These are phyloP conservation scores for Bombus soroeensis DNA, from an alignment of 1,140 invertebrate genomes.

Conservation along the genomic window DNA sequence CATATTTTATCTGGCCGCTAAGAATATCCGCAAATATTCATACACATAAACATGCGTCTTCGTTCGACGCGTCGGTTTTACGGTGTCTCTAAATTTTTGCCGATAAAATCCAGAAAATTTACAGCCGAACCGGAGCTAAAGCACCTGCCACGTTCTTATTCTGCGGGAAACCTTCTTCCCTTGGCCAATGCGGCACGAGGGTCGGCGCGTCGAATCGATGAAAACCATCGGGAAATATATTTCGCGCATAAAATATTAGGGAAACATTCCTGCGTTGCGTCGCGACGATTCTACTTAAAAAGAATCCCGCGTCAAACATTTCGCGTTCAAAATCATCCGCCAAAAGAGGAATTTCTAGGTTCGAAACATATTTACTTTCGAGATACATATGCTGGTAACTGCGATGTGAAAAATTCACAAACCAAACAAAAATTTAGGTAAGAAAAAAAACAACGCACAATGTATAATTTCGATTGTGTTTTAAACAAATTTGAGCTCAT, in stretches of 20 bases:
- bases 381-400: background rate
- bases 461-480: background rate
- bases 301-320: background rate
- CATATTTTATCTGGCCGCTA: slow-evolving; percentile 3
- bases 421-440: background rate
- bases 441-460: background rate
- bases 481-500: too few relatives aligned
- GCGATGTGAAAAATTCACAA: background rate
- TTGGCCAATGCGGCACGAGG: background rate
- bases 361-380: background rate
- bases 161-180: background rate
- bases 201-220: slow-evolving; percentile 13
- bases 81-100: slow-evolving; percentile 70
- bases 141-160: slow-evolving; percentile 54
- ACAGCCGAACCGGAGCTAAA: slow-evolving; percentile 47
- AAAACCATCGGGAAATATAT: slow-evolving; percentile 9
- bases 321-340: background rate
- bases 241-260: background rate
- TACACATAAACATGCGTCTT: slow-evolving; percentile 60
- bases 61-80: slow-evolving; percentile 61
- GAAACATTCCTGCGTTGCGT: background rate
- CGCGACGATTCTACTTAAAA: background rate
- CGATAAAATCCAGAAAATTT: slow-evolving; percentile 73
- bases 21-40: slow-evolving; percentile 42
- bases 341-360: background rate